phyloP scores from a whole-genome alignment of 2,113 vertebrate genomes.

The Eptesicus fuscus region DNA sequence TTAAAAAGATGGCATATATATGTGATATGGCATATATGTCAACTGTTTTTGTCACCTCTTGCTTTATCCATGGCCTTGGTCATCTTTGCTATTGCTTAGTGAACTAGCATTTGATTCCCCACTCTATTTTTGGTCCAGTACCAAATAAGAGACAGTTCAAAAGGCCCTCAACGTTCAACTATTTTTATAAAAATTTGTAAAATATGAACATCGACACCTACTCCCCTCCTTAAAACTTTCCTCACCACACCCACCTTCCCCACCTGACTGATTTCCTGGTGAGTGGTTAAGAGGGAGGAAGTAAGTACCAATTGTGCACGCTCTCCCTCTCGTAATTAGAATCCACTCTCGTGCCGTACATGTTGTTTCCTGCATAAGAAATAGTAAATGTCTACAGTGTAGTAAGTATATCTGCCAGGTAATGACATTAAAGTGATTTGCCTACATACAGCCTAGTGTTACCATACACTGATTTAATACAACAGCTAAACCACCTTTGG shows the following conservation, averaged over 20 bases:
- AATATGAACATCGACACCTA: neutral
- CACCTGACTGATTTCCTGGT: neutral
- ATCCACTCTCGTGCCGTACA: neutral
- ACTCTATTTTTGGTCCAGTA: neutral
- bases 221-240: neutral
- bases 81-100: neutral
- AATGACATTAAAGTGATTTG: neutral
- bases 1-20: conserved; percentile 15
- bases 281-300: neutral
- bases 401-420: neutral
- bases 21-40: neutral
- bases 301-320: neutral
- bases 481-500: conserved; percentile 26
- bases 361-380: conserved; percentile 12
- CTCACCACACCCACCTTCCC: neutral
- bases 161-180: neutral
- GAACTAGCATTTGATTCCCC: neutral
- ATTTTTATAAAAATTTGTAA: neutral
- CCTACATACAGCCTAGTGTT: neutral
- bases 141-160: conserved; percentile 13
- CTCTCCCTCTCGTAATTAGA: neutral
- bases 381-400: neutral
- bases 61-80: conserved; percentile 8
- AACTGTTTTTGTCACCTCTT: conserved; percentile 55
- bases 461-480: neutral